phyloP scores from a whole-genome alignment of 2,113 vertebrate species.

The Lepisosteus osseus region DNA sequence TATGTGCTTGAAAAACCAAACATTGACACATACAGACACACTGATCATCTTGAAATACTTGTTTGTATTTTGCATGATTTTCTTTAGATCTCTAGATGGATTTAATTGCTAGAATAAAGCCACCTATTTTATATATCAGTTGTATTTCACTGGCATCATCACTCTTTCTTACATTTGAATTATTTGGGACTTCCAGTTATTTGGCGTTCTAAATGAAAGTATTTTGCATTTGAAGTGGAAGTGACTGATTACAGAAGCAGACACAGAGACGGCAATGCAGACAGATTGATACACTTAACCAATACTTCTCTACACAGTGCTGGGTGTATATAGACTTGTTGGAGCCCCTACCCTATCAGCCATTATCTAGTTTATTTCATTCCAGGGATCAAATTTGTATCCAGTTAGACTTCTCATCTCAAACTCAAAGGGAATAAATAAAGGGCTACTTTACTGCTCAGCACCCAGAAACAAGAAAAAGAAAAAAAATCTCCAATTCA shows the following conservation, averaged over 20 bases:
- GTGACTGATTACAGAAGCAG: conserved; percentile 4
- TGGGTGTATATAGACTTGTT: conserved; percentile 15
- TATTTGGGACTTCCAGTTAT: no score
- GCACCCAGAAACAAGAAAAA: conserved; percentile 43
- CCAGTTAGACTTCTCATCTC: conserved; percentile 52
- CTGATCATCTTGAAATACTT: no score
- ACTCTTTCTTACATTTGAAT: no score
- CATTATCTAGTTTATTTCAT: conserved; percentile 39
- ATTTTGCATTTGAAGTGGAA: conserved; percentile 19
- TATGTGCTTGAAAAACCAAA: no score
- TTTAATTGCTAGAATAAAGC: no score
- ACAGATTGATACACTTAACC: conserved; percentile 22
- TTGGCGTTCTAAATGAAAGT: conserved; percentile 18
- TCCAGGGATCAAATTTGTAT: conserved; percentile 42
- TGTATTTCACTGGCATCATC: no score
- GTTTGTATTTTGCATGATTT: no score
- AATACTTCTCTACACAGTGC: conserved; percentile 7
- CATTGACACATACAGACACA: no score
- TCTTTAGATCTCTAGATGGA: no score
- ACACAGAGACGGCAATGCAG: conserved; percentile 7
- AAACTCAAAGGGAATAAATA: conserved; percentile 55
- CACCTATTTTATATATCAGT: no score
- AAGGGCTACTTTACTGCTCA: conserved; percentile 45
- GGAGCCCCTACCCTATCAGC: conserved; percentile 3
- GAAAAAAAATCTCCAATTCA: conserved; percentile 70